Evolutionary conservation across 2,888 invertebrate species (phyloP).

Genomic region (Cephus pygmeus): DNA sequence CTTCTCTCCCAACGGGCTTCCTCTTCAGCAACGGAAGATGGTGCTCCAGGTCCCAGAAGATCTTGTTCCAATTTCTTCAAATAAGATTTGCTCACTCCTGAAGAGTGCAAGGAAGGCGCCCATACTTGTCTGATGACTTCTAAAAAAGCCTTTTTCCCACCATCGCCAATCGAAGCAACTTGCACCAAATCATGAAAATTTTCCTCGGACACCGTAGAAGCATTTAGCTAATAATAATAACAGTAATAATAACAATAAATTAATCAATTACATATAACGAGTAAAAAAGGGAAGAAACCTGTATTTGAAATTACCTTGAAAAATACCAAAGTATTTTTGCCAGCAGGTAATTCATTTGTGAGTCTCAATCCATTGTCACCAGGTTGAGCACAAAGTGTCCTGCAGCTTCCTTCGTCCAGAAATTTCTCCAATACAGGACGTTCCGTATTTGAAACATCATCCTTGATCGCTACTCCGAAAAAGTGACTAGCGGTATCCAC

Average conservation of each 20-base stretch:
- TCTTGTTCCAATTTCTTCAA: constrained; percentile 56
- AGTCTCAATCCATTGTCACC: constrained; percentile 39
- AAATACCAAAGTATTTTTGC: constrained; percentile 55
- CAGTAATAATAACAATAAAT: constrained; percentile 3
- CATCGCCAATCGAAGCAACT: constrained; percentile 51
- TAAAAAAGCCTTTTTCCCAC: constrained; percentile 48
- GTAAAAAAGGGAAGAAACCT: not conserved
- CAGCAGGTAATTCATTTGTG: constrained; percentile 45
- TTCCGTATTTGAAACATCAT: constrained; percentile 26
- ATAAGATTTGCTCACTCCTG: constrained; percentile 46
- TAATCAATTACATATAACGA: not conserved
- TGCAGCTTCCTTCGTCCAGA: constrained; percentile 50
- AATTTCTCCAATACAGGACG: constrained; percentile 51
- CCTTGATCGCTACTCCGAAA: constrained; percentile 40
- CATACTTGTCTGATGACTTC: constrained; percentile 61
- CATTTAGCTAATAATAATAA: constrained; percentile 40
- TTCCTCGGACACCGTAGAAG: constrained; percentile 48
- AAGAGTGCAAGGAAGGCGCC: constrained; percentile 52
- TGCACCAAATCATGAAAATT: constrained; percentile 61
- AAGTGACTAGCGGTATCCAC: constrained; percentile 57
- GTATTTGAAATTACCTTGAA: constrained; percentile 51
- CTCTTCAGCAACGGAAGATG: constrained; percentile 50
- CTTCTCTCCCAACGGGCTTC: constrained; percentile 50
- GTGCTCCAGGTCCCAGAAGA: constrained; percentile 48
- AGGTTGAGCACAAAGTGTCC: constrained; percentile 51